Evolutionary conservation across 2,888 invertebrate genomes (phyloP).

Genomic region (Polymixis lichenea): DNA sequence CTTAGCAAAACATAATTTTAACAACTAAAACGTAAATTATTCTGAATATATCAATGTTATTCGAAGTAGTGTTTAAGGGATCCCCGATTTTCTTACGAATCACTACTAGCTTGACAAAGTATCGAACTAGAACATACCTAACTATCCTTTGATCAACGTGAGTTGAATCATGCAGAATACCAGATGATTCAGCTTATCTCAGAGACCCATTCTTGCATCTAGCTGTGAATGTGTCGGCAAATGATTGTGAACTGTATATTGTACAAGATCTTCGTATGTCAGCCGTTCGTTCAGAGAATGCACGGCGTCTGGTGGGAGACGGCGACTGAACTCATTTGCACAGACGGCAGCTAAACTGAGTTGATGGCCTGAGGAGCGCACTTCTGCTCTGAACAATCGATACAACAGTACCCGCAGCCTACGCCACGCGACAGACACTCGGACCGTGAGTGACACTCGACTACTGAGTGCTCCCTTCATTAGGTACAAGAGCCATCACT

Average conservation of each 20-base stretch:
- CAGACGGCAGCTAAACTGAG: background rate
- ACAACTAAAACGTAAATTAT: background rate
- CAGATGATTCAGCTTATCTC: background rate
- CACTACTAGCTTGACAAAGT: background rate
- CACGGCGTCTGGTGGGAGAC: background rate
- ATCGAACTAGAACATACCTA: background rate
- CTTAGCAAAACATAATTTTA: background rate
- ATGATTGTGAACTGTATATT: background rate
- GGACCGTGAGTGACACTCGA: background rate
- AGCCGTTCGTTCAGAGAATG: background rate
- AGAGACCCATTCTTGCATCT: background rate
- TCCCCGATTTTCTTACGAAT: background rate
- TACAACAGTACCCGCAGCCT: background rate
- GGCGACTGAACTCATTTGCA: background rate
- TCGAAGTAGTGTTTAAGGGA: background rate
- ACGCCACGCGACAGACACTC: background rate
- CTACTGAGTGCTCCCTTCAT: background rate
- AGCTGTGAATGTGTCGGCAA: background rate
- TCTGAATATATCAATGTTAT: background rate
- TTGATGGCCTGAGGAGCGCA: background rate
- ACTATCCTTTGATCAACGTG: background rate
- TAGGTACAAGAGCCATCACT: constrained; percentile 13
- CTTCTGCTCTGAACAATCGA: constrained; percentile 4
- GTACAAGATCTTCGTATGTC: background rate
- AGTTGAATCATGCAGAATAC: background rate